phyloP scores from a whole-genome alignment of 2,888 invertebrate species.

The Pterobdella sp. region DNA sequence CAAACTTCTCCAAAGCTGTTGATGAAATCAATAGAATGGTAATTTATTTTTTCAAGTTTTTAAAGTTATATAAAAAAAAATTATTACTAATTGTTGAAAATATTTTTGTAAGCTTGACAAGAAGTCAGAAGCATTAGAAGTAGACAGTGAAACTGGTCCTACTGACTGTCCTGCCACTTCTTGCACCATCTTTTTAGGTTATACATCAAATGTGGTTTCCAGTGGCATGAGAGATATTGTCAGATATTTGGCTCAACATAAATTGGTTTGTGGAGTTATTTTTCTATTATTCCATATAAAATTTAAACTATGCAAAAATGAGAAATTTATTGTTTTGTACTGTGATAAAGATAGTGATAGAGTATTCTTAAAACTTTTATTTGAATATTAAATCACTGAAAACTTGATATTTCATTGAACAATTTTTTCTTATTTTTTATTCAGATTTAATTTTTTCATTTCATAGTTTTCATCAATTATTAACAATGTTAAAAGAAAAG shows the following conservation, averaged over 20 bases:
- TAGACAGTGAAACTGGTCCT: conserved; percentile 59
- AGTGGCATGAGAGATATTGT: conserved; percentile 86
- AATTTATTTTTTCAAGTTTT: conserved; percentile 34
- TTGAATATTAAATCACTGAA: no score
- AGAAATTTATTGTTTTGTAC: neutral
- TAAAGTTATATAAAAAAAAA: neutral
- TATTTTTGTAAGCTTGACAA: conserved; percentile 58
- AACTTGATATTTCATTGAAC: no score
- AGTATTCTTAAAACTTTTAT: no score
- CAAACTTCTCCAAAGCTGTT: conserved; percentile 82
- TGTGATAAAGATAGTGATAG: neutral
- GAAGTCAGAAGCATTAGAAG: conserved; percentile 62
- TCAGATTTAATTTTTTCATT: no score
- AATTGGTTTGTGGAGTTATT: conserved; percentile 56
- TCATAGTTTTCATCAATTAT: no score
- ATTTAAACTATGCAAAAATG: neutral
- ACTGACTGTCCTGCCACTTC: conserved; percentile 47
- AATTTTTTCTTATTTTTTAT: no score
- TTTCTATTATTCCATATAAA: neutral
- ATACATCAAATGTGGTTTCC: conserved; percentile 93
- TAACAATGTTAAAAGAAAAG: no score
- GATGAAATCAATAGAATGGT: conserved; percentile 86
- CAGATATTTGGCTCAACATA: conserved; percentile 73
- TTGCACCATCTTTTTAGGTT: conserved; percentile 93
- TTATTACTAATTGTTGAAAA: neutral